These are phyloP conservation scores for Tetraodon nigroviridis DNA, from an alignment of 2,113 vertebrate genomes.

Conservation along the genomic window DNA sequence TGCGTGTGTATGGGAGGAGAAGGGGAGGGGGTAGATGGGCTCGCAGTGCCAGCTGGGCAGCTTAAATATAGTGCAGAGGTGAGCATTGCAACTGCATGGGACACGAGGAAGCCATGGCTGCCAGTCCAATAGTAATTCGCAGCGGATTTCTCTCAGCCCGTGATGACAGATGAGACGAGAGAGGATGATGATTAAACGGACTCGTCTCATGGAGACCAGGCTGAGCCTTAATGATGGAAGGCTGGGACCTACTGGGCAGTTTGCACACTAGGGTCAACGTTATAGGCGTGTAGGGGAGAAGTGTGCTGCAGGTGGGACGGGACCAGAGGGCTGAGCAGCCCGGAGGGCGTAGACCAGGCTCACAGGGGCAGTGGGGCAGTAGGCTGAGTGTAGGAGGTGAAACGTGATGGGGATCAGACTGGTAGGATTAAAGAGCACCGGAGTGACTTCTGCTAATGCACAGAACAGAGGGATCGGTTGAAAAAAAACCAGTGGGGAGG, in stretches of 20 bases:
- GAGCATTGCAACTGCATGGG: constrained; percentile 58
- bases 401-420: constrained; percentile 70
- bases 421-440: constrained; percentile 62
- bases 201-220: constrained; percentile 13
- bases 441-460: constrained; percentile 49
- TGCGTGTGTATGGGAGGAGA: constrained; percentile 16
- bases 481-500: constrained; percentile 21
- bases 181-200: constrained; percentile 35
- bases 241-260: neutral
- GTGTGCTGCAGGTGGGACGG: neutral
- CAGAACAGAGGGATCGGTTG: constrained; percentile 31
- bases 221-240: constrained; percentile 6
- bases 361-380: constrained; percentile 62
- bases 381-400: constrained; percentile 54
- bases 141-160: constrained; percentile 46
- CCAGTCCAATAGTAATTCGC: constrained; percentile 42
- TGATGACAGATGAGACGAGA: constrained; percentile 43
- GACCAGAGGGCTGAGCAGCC: neutral
- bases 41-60: constrained; percentile 58
- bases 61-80: constrained; percentile 65
- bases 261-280: neutral
- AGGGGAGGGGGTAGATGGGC: constrained; percentile 1
- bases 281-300: neutral
- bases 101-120: constrained; percentile 58
- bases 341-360: constrained; percentile 2